Base-by-base conservation (phyloP, 92 coral and sea anemone species). In the Montipora capitata region DNA sequence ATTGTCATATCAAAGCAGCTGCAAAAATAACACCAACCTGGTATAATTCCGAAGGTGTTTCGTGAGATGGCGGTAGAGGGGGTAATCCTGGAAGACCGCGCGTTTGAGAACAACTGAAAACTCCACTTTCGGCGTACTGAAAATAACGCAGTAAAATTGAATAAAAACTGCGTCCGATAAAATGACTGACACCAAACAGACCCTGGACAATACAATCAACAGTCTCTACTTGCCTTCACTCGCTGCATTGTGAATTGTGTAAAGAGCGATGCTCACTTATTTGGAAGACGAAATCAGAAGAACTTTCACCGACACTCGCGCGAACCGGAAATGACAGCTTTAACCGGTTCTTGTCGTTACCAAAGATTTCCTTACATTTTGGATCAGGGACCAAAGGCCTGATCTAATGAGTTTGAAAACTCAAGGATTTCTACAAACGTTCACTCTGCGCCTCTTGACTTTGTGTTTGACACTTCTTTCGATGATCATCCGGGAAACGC, bases 51-150 rank as follows among this genome's bases (percentile, higher is more conserved):
- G 99, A 98, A 11, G 99, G 99, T 3, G 84, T 94, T 58, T 98
- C 99, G 49, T 96, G 94, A 4, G 99, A 93, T 11, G 99, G 94
- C 54, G 99, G 99, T 2, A 98, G 74, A 6, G 99, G 99, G 63
- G 99, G 99, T 12, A 98, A 84, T 16, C 95, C 96, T 9, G 99
- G 99, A 10, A 98, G 89, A 70, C 99, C 99, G 76, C 97, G 96
- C 39, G 98, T 95, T 44, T 94, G 95, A 44, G 99, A 98, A 68
- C 99, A 98, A 69, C 99, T 98, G 86, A 98, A 98, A 8, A 96
- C 87, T 39, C 95, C 93, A 40, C 88, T 96, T 14, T 84, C 96
- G 41, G 95, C 76, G 49, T 91, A 88, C 98, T 95, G 92, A 70
- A 84, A 80, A 35, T 56, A 79, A 85, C 78, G 17, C 72, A 17